Evolutionary conservation across 2,888 invertebrate genomes (phyloP).

Genomic region (Himalopsyche japonica): DNA sequence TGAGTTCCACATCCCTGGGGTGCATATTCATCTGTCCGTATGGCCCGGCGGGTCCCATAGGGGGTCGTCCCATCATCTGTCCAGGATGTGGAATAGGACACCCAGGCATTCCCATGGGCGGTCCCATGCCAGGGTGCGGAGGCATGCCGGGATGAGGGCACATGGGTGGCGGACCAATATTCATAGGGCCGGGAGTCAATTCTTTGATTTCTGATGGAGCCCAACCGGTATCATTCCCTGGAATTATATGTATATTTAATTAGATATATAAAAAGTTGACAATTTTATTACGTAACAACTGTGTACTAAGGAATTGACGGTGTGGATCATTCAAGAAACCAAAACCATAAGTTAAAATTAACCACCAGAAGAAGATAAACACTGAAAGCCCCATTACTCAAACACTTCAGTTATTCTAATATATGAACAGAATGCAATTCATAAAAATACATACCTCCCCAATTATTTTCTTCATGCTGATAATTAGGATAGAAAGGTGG

Average conservation of each 20-base stretch:
- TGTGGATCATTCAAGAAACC: too few relatives aligned
- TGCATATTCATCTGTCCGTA: constrained; percentile 48
- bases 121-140: constrained; percentile 44
- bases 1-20: constrained; percentile 45
- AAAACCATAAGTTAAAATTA: too few relatives aligned
- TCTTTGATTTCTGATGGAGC: constrained; percentile 70
- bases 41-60: constrained; percentile 43
- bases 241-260: background rate
- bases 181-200: constrained; percentile 64
- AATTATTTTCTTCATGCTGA: constrained; percentile 37
- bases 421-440: background rate
- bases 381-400: too few relatives aligned
- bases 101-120: constrained; percentile 39
- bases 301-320: too few relatives aligned
- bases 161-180: constrained; percentile 35
- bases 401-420: too few relatives aligned
- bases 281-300: background rate
- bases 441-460: constrained; percentile 20
- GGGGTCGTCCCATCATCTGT: constrained; percentile 46
- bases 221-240: constrained; percentile 55
- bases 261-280: background rate
- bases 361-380: too few relatives aligned
- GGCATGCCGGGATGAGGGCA: constrained; percentile 45
- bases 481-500: constrained; percentile 47
- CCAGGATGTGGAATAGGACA: constrained; percentile 43